Evolutionary conservation across 1,140 invertebrate species (phyloP), one percentile per base, ranked within the genome.

Genomic region (Octopus sinensis): DNA sequence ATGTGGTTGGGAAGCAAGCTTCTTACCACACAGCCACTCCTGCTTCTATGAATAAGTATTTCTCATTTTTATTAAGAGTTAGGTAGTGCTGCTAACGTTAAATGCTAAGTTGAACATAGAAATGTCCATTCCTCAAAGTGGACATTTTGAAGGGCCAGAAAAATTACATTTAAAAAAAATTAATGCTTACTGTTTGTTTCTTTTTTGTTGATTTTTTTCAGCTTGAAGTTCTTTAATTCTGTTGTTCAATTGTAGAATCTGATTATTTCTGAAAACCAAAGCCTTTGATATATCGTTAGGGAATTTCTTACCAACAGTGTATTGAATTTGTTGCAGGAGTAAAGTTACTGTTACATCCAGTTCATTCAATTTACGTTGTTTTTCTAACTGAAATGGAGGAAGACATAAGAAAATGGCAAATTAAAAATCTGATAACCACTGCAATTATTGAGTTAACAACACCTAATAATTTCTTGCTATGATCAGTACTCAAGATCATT

Each of bases 341-440:
- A 95, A 83, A 10, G 94, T 90, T 0, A 94, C 92, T 13, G 93
- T 92, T 5, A 93, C 90, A 80, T 93, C 91, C 0, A 95, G 91
- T 81, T 94, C 92, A 86, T 95, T 95, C 78, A 95, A 88, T 85
- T 93, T 93, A 53, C 90, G 87, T 86, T 95, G 94, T 82, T 95
- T 94, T 84, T 94, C 92, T 73, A 92, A 89, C 93, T 95, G 83
- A 43, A 84, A 84, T 84, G 68, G 6, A 13, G 30, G 68, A 73
- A 6, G 7, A 73, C 30, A 43, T 3, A 43, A 43, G 30, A 43
- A 43, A 43, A 43, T 43, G 30, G 30, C 30, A 43, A 43, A 43
- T 43, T 43, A 43, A 43, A 43, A 43, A 43, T 43, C 30, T 43
- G 30, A 43, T 43, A 43, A 43, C 30, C 30, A 43, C 30, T 43